Percentiles rank a stretch among this genome's conserved stretches.
phyloP scores from a whole-genome alignment of 2,888 invertebrate genomes.

The Chirona hameri region DNA sequence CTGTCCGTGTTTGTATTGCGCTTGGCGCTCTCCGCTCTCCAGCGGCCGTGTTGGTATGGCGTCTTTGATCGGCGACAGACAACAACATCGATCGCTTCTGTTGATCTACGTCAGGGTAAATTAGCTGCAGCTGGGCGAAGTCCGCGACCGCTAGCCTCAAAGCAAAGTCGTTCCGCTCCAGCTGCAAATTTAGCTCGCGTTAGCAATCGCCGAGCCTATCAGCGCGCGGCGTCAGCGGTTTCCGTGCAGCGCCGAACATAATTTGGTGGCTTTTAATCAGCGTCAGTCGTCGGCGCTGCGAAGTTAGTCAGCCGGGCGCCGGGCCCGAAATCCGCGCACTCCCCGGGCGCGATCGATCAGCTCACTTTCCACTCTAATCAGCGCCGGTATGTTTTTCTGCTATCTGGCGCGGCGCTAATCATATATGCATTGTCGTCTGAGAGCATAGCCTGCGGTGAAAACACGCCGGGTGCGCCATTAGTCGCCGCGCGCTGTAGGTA shows the following conservation, averaged over 20 bases:
- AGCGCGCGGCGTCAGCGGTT: neutral
- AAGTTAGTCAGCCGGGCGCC: no score
- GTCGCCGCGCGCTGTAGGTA: neutral
- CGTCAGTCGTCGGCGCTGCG: neutral
- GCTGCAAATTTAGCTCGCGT: neutral
- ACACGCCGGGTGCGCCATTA: slow-evolving; percentile 1
- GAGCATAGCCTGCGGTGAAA: neutral
- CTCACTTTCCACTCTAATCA: neutral
- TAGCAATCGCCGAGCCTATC: neutral
- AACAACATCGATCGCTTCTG: neutral
- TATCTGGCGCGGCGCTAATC: neutral
- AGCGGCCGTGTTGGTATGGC: neutral
- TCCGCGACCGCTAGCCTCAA: neutral
- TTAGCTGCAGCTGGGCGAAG: neutral
- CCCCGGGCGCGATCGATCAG: neutral
- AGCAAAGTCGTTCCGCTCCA: neutral
- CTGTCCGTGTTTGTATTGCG: neutral
- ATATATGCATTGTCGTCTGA: neutral
- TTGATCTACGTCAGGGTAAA: neutral
- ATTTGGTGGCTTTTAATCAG: slow-evolving; percentile 4
- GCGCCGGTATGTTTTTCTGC: neutral
- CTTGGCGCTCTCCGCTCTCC: neutral
- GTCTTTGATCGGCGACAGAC: neutral
- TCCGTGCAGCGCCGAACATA: no score
- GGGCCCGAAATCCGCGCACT: neutral